Percentiles rank a stretch among this genome's conserved stretches.
Evolutionary conservation across 1,140 invertebrate genomes (phyloP).

Genomic region (Drosophila novamexicana): DNA sequence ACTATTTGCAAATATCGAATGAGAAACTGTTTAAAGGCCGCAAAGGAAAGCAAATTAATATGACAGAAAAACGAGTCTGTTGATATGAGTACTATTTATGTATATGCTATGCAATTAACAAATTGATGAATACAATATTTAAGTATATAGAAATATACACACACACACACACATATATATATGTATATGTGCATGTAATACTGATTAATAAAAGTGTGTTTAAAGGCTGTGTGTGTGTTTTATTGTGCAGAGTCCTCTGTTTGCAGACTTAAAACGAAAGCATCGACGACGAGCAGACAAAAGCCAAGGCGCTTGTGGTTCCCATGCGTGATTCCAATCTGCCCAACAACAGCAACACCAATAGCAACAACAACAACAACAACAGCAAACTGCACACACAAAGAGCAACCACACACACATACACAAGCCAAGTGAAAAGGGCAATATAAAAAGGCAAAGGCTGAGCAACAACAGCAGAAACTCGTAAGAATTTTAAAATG

Average conservation of each 20-base stretch:
- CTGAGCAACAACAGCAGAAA: constrained; percentile 66
- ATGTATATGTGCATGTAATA: constrained; percentile 62
- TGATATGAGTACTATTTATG: constrained; percentile 53
- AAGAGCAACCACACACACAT: constrained; percentile 14
- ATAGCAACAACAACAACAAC: constrained; percentile 28
- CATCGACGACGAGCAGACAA: constrained; percentile 68
- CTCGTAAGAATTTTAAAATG: constrained; percentile 84
- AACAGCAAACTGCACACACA: constrained; percentile 1
- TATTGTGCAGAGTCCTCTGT: constrained; percentile 27
- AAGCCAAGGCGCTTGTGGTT: constrained; percentile 76
- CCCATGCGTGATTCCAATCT: constrained; percentile 81
- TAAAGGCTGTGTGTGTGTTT: constrained; percentile 22
- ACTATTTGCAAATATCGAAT: constrained; percentile 57
- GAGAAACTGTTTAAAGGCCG: constrained; percentile 52
- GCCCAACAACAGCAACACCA: constrained; percentile 47
- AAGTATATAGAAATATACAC: constrained; percentile 64
- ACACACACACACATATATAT: constrained; percentile 36
- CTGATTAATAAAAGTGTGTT: constrained; percentile 54
- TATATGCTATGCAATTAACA: constrained; percentile 75
- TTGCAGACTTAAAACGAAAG: constrained; percentile 39
- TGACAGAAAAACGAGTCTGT: constrained; percentile 15
- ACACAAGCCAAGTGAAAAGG: constrained; percentile 56
- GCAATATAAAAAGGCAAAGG: constrained; percentile 72
- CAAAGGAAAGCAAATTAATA: constrained; percentile 48
- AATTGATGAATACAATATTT: constrained; percentile 75